phyloP scores from a whole-genome alignment of 1,140 invertebrate species.

The Penaeus vannamei region DNA sequence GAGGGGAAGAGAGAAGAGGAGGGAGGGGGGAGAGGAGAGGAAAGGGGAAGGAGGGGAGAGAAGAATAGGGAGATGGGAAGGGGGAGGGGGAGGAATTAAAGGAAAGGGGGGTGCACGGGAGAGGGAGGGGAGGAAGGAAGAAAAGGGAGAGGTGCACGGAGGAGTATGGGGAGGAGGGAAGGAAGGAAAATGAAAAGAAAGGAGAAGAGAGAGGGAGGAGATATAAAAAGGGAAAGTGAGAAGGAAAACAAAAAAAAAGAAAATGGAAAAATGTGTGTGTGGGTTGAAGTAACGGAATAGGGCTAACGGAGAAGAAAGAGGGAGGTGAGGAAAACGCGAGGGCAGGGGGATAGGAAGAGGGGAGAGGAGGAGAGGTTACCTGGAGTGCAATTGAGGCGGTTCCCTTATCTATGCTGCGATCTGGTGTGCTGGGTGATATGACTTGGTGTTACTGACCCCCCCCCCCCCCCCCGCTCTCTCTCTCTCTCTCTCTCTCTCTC shows the following conservation, averaged over 20 bases:
- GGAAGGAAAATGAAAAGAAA: background rate
- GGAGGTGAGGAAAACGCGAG: background rate
- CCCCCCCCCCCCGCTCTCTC: background rate
- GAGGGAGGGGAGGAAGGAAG: no score
- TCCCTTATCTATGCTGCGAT: no score
- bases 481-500: no score
- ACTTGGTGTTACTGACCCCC: background rate
- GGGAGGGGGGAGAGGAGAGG: background rate
- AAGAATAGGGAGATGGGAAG: no score
- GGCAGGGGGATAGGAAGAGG: background rate
- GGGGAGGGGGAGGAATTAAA: background rate
- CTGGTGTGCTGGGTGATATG: no score
- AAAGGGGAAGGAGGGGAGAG: no score
- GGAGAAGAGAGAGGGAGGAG: background rate
- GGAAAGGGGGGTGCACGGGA: background rate
- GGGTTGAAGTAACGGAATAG: no score
- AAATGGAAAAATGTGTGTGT: background rate
- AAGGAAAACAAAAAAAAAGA: background rate
- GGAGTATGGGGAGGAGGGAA: background rate
- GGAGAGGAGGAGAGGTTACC: background rate
- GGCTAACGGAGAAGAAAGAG: background rate
- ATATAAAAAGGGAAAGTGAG: no score
- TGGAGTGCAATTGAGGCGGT: no score
- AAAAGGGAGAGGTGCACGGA: background rate
- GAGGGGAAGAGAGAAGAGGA: no score